Conservation (phyloP, 2,888 invertebrate species). For the Euspilapteryx auroguttella region DNA sequence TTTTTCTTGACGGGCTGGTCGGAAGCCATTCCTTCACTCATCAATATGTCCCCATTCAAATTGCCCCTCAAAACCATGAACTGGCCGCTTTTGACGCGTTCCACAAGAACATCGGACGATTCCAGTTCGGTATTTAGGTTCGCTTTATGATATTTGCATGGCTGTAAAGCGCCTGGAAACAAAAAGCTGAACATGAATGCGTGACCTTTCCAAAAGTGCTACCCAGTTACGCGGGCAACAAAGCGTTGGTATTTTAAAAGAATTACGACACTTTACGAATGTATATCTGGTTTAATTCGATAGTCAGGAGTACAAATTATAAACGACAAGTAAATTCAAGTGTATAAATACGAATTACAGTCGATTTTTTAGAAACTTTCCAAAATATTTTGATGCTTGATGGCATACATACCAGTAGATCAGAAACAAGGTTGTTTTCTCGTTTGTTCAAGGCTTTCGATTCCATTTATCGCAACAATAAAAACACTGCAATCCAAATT, state of each 20-base stretch:
- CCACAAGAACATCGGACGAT: no score
- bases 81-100: no score
- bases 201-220: slow-evolving; percentile 55
- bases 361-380: slow-evolving; percentile 43
- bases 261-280: no score
- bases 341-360: slow-evolving; percentile 11
- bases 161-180: slow-evolving; percentile 1
- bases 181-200: slow-evolving; percentile 17
- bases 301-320: no score
- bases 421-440: slow-evolving; percentile 37
- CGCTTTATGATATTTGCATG: no score
- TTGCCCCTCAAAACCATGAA: slow-evolving; percentile 69
- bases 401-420: slow-evolving; percentile 56
- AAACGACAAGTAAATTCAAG: no score
- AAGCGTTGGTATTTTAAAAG: no score
- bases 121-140: no score
- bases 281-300: no score
- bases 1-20: slow-evolving; percentile 87
- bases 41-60: slow-evolving; percentile 48
- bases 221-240: slow-evolving; percentile 59
- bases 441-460: slow-evolving; percentile 19
- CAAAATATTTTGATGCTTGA: slow-evolving; percentile 65
- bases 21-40: slow-evolving; percentile 68
- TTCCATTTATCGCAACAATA: slow-evolving; percentile 33
- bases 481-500: slow-evolving; percentile 36